A percentile compares a stretch with the other conserved stretches of the same genome.
Evolutionary conservation across 1,140 invertebrate genomes (phyloP).

Genomic region (Yoshiicerus persimilis): DNA sequence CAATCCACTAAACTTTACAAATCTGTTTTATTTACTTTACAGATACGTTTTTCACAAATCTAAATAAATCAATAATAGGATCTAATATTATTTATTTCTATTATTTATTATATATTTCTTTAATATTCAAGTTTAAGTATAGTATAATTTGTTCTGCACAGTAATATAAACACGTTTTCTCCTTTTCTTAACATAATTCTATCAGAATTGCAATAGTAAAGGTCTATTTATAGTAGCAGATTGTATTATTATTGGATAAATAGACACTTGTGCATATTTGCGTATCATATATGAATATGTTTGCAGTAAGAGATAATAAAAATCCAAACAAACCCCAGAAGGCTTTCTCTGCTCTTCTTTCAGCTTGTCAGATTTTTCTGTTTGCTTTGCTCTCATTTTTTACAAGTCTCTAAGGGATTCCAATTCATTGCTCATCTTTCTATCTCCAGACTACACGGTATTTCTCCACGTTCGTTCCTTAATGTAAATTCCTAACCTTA

Average conservation of each 20-base stretch:
- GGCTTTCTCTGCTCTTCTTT: background rate
- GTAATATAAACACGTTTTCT: too few species aligned
- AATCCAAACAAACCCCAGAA: background rate
- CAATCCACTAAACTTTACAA: background rate
- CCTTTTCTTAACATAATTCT: too few species aligned
- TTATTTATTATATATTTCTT: too few species aligned
- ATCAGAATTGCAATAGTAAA: too few species aligned
- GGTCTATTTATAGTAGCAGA: too few species aligned
- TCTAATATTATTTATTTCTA: too few species aligned
- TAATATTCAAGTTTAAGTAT: too few species aligned
- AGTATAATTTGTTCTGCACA: too few species aligned
- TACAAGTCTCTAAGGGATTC: constrained; percentile 35
- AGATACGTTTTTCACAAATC: background rate
- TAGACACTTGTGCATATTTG: background rate
- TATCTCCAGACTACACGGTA: background rate
- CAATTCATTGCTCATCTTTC: background rate
- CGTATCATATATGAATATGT: too few species aligned
- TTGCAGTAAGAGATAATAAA: background rate
- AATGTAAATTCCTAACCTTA: background rate
- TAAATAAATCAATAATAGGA: too few species aligned
- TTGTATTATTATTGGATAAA: background rate
- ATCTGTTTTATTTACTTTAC: background rate
- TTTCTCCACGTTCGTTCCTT: background rate
- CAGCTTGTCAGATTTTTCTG: constrained; percentile 33
- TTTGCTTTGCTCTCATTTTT: constrained; percentile 37